These are phyloP conservation scores for Dasyornis broadbenti DNA, from an alignment of 2,113 vertebrate genomes.

Conservation along the genomic window DNA sequence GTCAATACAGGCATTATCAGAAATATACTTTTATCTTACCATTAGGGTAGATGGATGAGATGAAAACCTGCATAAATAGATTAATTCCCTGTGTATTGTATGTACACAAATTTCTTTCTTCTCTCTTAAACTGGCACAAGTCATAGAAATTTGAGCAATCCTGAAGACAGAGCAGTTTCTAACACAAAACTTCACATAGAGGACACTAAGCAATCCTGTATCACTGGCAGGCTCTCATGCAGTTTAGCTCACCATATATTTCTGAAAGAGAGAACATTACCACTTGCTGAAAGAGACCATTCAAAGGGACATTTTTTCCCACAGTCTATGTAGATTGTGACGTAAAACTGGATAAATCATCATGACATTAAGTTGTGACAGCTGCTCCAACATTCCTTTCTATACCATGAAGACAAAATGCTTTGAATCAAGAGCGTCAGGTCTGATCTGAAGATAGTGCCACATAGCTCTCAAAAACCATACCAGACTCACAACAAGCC, in stretches of 20 bases:
- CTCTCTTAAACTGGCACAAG: not conserved
- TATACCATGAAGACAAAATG: not conserved
- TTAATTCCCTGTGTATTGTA: accelerated
- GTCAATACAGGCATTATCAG: not conserved
- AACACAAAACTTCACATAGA: accelerated
- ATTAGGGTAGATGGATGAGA: not conserved
- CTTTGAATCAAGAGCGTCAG: not conserved
- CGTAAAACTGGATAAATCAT: not conserved
- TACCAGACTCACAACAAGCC: not conserved
- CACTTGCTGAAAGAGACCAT: not conserved
- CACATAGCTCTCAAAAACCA: not conserved
- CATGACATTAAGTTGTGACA: not conserved
- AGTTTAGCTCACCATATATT: not conserved
- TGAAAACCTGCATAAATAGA: not conserved
- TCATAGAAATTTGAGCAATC: not conserved
- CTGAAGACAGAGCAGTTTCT: not conserved
- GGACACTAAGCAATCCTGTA: not conserved
- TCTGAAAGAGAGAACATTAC: not conserved
- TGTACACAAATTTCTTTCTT: not conserved
- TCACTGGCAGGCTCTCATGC: not conserved
- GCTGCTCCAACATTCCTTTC: not conserved
- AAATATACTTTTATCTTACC: not conserved
- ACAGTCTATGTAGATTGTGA: not conserved
- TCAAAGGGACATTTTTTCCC: not conserved
- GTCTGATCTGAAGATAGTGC: not conserved